These are phyloP conservation scores for Xylota sylvarum DNA, from an alignment of 2,888 invertebrate genomes.

Conservation along the genomic window DNA sequence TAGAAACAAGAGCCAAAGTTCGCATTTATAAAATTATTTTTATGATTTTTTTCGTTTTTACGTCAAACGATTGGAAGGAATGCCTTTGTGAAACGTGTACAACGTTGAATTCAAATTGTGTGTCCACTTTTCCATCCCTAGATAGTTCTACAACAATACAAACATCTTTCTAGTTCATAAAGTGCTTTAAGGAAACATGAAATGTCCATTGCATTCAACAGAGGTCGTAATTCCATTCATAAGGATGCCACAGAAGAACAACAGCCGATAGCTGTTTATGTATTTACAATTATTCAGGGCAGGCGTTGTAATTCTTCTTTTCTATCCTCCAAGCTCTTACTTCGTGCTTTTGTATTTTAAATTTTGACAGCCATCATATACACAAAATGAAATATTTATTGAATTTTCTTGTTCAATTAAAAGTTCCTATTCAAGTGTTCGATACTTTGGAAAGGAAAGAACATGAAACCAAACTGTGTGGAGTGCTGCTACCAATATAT, in stretches of 20 bases:
- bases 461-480: too few relatives aligned
- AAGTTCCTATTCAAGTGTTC: too few relatives aligned
- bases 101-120: too few relatives aligned
- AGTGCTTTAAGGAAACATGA: constrained; percentile 22
- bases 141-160: background rate
- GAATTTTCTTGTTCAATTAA: constrained; percentile 26
- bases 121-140: too few relatives aligned
- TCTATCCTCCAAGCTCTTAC: background rate
- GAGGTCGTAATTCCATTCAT: background rate
- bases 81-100: background rate
- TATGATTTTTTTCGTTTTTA: too few relatives aligned
- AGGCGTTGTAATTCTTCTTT: constrained; percentile 33
- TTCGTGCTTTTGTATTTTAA: background rate
- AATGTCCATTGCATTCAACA: constrained; percentile 37
- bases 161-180: background rate
- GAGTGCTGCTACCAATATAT: too few relatives aligned
- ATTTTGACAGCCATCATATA: background rate
- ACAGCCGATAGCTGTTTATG: background rate
- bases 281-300: background rate
- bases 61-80: too few relatives aligned
- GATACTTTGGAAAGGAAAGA: too few relatives aligned
- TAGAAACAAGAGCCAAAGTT: background rate
- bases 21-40: constrained; percentile 7
- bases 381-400: constrained; percentile 15
- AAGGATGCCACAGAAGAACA: background rate